These are phyloP conservation scores for Salvator merianae DNA, from an alignment of 2,113 vertebrate species.

Conservation along the genomic window DNA sequence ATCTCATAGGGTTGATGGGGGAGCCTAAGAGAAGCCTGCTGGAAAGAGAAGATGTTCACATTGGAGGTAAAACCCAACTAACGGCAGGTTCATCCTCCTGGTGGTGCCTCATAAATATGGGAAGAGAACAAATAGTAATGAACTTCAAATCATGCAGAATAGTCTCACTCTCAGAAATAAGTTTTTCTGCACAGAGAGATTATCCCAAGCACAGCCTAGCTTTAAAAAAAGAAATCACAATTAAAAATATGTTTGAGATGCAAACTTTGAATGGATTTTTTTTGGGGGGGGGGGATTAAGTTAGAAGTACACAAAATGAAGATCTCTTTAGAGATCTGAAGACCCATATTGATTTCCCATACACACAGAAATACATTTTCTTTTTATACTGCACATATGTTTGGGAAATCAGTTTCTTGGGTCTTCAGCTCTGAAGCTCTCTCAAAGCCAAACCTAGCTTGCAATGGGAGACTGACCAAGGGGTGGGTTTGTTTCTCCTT, in stretches of 20 bases:
- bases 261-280: neutral
- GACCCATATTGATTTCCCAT: neutral
- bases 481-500: neutral
- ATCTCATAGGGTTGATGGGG: neutral
- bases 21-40: neutral
- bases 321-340: neutral
- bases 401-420: neutral
- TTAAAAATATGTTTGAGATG: neutral
- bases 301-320: neutral
- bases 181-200: neutral
- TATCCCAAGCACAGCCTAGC: neutral
- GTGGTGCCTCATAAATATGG: neutral
- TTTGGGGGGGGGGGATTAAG: neutral
- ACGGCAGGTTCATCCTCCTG: neutral
- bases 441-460: constrained; percentile 15
- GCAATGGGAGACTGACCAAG: neutral
- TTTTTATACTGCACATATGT: neutral
- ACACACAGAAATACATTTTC: neutral
- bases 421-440: neutral
- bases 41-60: neutral
- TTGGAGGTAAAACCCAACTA: neutral
- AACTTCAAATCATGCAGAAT: neutral
- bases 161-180: neutral
- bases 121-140: no score
- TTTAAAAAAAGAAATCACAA: neutral